Evolutionary conservation across 2,888 invertebrate species (phyloP).

Genomic region (Melitaea athalia): DNA sequence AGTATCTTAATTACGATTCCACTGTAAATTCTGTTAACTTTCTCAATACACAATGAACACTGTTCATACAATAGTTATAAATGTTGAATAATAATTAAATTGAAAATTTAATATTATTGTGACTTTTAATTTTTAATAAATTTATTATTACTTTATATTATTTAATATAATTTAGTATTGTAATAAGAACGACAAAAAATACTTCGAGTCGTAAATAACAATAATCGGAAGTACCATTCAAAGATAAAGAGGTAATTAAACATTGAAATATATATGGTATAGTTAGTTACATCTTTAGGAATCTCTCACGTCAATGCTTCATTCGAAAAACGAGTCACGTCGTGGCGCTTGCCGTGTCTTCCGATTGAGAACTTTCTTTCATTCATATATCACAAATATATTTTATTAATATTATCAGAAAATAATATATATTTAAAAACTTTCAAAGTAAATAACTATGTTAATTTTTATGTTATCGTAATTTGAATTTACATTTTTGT

Average conservation of each 20-base stretch:
- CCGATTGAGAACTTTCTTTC: constrained; percentile 42
- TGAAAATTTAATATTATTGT: no score
- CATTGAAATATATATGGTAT: constrained; percentile 28
- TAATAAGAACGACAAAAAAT: constrained; percentile 8
- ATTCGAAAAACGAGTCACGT: constrained; percentile 39
- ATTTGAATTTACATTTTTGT: no score
- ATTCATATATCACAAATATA: constrained; percentile 30
- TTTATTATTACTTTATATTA: not conserved
- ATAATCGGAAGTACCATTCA: constrained; percentile 27
- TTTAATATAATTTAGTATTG: not conserved
- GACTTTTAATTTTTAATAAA: not conserved
- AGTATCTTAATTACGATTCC: no score
- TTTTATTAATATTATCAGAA: constrained; percentile 3
- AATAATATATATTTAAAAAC: not conserved
- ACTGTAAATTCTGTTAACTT: no score
- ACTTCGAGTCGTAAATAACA: constrained; percentile 25
- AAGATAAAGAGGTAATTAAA: constrained; percentile 33
- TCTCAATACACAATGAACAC: no score
- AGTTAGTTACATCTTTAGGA: constrained; percentile 38
- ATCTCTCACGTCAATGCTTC: constrained; percentile 40
- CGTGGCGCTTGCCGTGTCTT: constrained; percentile 41
- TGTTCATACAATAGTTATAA: no score
- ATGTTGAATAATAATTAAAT: no score
- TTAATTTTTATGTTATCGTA: not conserved
- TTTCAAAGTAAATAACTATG: not conserved